Evolutionary conservation across 2,888 invertebrate genomes (phyloP), one percentile per base, ranked within the genome.

Genomic region (Stenolophus ochropezus): DNA sequence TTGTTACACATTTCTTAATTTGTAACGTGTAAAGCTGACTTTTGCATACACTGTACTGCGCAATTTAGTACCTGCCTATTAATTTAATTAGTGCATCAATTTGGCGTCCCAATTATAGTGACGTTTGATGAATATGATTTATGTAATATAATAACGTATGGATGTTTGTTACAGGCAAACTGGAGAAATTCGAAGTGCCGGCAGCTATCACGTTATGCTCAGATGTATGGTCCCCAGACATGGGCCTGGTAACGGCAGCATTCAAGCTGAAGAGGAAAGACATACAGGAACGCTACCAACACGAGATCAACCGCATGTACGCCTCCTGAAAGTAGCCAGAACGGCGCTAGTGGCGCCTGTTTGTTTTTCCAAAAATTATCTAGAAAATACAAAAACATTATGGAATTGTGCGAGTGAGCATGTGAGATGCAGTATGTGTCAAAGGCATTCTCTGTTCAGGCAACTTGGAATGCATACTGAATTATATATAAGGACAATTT

Each of bases 211-310:
- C 95, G 88, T 91, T 99, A 81, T 96, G 96, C 88, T 92, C 94
- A 75, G 98, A 98, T 87, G 95, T 96, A 83, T 99, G 99, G 99
- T 97, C 98, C 0, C 98, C 99, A 0, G 98, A 98, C 88, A 96
- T 96, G 93, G 98, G 98, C 81, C 93, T 99, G 69, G 97, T 99
- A 6, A 99, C 99, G 33, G 99, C 98, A 84, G 98, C 99, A 78
- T 97, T 98, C 91, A 99, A 99, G 91, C 92, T 99, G 88, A 98
- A 98, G 90, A 92, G 99, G 87, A 98, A 97, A 92, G 96, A 96
- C 89, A 98, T 99, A 86, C 97, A 98, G 90, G 96, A 97, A 85
- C 93, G 94, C 86, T 99, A 98, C 92, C 94, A 96, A 90, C 94
- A 95, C 85, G 97, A 97, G 90, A 97, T 98, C 87, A 96, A 96